Percentiles rank a stretch among this genome's conserved stretches.
These are phyloP conservation scores for Ataeniobius toweri DNA, from an alignment of 2,797 vertebrate species.

Conservation along the genomic window DNA sequence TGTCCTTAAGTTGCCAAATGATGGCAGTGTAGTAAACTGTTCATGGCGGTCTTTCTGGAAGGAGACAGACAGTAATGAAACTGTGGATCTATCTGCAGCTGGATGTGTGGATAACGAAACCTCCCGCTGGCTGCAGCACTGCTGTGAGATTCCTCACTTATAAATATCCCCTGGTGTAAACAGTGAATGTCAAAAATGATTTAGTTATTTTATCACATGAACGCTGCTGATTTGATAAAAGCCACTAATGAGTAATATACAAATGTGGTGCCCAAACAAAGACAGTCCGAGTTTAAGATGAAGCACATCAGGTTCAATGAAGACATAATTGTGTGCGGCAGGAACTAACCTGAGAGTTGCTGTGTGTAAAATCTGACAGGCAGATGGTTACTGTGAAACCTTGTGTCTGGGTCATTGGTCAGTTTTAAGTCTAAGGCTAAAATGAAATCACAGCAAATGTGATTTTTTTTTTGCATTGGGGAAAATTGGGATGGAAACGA, in stretches of 20 bases:
- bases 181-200: conserved; percentile 8
- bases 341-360: conserved; percentile 53
- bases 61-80: background rate
- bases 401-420: background rate
- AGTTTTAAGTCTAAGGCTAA: background rate
- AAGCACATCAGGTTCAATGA: conserved; percentile 38
- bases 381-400: conserved; percentile 25
- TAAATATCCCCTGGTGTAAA: background rate
- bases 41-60: too few species aligned
- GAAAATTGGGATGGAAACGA: background rate
- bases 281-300: conserved; percentile 28
- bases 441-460: too few species aligned
- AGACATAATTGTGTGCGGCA: conserved; percentile 41
- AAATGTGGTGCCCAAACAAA: conserved; percentile 31
- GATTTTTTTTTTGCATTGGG: background rate
- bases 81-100: conserved; percentile 16
- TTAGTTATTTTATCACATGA: conserved; percentile 34
- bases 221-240: conserved; percentile 32
- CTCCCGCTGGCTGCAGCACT: background rate
- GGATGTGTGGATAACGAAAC: background rate
- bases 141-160: background rate
- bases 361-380: conserved; percentile 54
- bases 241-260: conserved; percentile 20
- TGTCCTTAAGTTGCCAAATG: background rate
- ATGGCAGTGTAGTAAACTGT: background rate